Percentiles rank a stretch among this genome's conserved stretches.
These are phyloP conservation scores for Trissolcus basalis DNA, from an alignment of 1,140 invertebrate species.

Conservation along the genomic window DNA sequence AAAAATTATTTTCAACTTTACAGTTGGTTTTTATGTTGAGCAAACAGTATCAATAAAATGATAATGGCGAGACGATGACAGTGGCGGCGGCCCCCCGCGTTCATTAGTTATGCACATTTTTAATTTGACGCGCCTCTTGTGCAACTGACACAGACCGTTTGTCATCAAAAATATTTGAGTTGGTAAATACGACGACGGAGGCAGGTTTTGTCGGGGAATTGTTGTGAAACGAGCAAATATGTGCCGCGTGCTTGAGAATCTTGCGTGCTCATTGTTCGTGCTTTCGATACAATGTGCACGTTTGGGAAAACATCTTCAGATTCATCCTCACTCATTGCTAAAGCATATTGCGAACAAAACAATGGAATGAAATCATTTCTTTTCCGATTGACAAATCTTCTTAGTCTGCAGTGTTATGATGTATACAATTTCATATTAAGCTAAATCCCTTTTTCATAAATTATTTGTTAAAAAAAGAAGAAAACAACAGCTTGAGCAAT, in stretches of 20 bases:
- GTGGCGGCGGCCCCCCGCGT: too few species aligned
- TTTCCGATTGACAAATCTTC: background rate
- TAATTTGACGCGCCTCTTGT: too few species aligned
- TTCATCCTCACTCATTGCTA: constrained; percentile 13
- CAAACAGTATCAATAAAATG: too few species aligned
- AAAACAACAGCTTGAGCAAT: too few species aligned
- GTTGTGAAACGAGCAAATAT: constrained; percentile 43
- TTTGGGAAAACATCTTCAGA: constrained; percentile 37
- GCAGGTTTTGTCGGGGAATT: constrained; percentile 23
- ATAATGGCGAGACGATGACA: too few species aligned
- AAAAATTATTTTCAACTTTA: too few species aligned
- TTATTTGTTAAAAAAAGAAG: too few species aligned
- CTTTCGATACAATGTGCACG: constrained; percentile 32
- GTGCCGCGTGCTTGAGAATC: constrained; percentile 38
- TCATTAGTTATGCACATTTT: constrained; percentile 23
- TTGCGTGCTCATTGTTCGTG: constrained; percentile 34
- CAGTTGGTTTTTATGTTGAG: too few species aligned
- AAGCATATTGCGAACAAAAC: background rate
- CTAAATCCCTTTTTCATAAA: too few species aligned
- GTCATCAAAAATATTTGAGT: constrained; percentile 39
- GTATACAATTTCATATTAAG: too few species aligned
- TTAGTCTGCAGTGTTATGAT: too few species aligned
- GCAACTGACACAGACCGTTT: constrained; percentile 7
- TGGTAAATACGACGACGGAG: constrained; percentile 28
- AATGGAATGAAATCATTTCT: constrained; percentile 1